Base-by-base conservation (phyloP, 2,797 vertebrate genomes). In the Pitangus sulphuratus region DNA sequence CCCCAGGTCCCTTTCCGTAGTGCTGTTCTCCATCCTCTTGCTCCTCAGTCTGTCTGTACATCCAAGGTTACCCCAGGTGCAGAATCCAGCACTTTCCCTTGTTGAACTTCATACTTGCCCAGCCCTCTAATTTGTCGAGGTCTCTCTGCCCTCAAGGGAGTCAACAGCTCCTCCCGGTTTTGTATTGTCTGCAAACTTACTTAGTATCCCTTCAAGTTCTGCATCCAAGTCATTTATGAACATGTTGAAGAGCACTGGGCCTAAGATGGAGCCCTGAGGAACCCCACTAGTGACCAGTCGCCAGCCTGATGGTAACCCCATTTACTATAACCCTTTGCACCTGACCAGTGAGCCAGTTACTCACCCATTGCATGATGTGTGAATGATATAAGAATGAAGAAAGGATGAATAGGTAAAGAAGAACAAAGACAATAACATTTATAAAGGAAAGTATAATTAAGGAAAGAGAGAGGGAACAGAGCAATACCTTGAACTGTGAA, bases 401-500 rank as follows among this genome's bases (percentile, higher is more conserved):
- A 83, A 91, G 56, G 31, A 62, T 78, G 42, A 83, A 87, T 48
- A 69, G 45, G n/a, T 76, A 35, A 81, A 88, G 47, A 69, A 90
- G 40, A 77, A 78, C n/a, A 82, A 86, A 69, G 87, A 77, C 39
- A 39, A 39, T 48, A 86, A 60, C 35, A 72, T 81, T 82, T 78
- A 77, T 60, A 90, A 82, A 65, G 50, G n/a, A 10, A 83, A 80
- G 9, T 21, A 4, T 15, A 84, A 61, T 39, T 56, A 37, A 0
- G 3, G 50, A 5, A 75, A 14, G 37, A 80, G 12, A 12, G 35
- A 92, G 40, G n/a, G 12, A 90, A 75, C 39, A 33, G 15, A 95
- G 17, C 50, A 50, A 33, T 97, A 99, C 99, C 99, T 99, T 99
- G 94, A 99, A 99, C 93, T 99, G 99, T 12, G 99, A 99, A 74